A percentile compares a stretch with the other conserved stretches of the same genome.
Conservation (phyloP, 2,113 vertebrate species). For the Gambusia affinis region DNA sequence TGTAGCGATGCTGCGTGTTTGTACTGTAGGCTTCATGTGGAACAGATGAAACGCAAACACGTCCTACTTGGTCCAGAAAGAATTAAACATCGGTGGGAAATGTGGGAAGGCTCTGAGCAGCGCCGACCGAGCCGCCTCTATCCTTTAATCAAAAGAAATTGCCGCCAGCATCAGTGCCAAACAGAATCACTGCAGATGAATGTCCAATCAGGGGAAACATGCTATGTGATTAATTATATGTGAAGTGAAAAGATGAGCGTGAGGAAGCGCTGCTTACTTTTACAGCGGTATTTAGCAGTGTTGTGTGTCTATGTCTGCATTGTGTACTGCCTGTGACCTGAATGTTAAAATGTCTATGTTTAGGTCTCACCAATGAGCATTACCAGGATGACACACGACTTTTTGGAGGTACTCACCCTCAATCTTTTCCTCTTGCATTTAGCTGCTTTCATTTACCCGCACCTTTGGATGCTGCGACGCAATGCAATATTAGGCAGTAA, state of each 20-base stretch:
- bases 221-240: constrained; percentile 60
- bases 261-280: constrained; percentile 15
- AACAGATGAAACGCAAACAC: constrained; percentile 72
- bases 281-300: constrained; percentile 43
- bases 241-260: constrained; percentile 52
- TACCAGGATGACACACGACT: constrained; percentile 84
- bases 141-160: constrained; percentile 74
- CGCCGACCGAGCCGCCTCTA: constrained; percentile 57
- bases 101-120: constrained; percentile 55
- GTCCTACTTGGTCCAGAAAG: constrained; percentile 64
- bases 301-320: constrained; percentile 65
- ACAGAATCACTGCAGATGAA: constrained; percentile 68
- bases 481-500: constrained; percentile 24
- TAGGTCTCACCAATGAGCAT: constrained; percentile 84
- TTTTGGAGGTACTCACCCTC: constrained; percentile 82
- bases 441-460: constrained; percentile 44
- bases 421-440: constrained; percentile 66
- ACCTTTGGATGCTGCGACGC: constrained; percentile 3
- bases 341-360: constrained; percentile 83
- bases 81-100: constrained; percentile 73
- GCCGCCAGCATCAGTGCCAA: constrained; percentile 55
- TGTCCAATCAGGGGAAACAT: constrained; percentile 67
- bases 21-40: constrained; percentile 68
- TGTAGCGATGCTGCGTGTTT: constrained; percentile 59
- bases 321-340: constrained; percentile 75